Evolutionary conservation across 1,140 invertebrate genomes (phyloP).

Genomic region (Papilio xuthus): DNA sequence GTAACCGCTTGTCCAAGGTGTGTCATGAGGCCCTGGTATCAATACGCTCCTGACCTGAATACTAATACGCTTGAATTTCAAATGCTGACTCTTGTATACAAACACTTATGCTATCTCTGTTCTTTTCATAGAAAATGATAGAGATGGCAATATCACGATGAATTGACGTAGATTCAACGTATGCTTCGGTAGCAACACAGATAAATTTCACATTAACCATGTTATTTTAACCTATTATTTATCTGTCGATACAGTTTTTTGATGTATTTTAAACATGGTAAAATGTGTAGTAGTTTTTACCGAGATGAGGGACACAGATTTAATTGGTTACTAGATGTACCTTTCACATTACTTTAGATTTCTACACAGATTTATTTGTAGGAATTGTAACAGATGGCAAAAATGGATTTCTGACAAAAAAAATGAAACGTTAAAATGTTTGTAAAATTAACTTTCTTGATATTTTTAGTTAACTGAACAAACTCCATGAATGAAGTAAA

Average conservation of each 20-base stretch:
- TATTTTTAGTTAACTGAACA: no score
- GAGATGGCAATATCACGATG: no score
- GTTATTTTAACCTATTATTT: neutral
- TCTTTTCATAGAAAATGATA: no score
- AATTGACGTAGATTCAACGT: no score
- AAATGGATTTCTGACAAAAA: no score
- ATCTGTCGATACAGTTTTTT: neutral
- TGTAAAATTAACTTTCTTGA: no score
- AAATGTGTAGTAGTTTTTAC: neutral
- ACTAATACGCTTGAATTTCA: conserved; percentile 40
- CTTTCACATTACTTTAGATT: neutral
- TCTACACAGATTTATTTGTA: neutral
- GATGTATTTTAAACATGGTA: neutral
- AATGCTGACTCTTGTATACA: no score
- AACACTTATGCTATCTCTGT: no score
- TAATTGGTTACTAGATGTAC: neutral
- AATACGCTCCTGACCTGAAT: conserved; percentile 42
- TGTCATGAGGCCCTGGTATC: conserved; percentile 41
- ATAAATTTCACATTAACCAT: neutral
- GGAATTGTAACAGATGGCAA: no score
- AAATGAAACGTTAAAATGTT: no score
- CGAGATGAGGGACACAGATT: neutral
- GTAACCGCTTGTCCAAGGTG: conserved; percentile 43
- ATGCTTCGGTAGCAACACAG: neutral
- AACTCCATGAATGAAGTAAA: no score